A percentile compares a stretch with the other conserved stretches of the same genome.
Evolutionary conservation across 2,797 vertebrate species (phyloP).

Genomic region (Neopelma chrysocephalum): DNA sequence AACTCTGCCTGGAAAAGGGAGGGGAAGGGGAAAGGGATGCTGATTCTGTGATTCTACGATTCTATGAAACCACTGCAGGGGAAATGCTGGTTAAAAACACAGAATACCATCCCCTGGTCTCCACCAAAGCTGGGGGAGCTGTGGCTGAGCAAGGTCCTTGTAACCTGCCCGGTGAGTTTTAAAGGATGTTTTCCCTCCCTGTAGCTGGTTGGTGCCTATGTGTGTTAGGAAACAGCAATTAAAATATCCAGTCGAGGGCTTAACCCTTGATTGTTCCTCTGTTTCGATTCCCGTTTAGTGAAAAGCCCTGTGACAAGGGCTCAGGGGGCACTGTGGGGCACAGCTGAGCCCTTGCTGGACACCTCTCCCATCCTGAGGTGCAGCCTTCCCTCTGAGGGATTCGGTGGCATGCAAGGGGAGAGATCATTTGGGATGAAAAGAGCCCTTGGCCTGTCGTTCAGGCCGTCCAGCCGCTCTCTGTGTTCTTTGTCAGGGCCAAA

Average conservation of each 20-base stretch:
- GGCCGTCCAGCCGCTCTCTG: slow-evolving; percentile 63
- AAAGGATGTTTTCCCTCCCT: slow-evolving; percentile 45
- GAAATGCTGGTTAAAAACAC: not conserved
- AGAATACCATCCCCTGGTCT: not conserved
- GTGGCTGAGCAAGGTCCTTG: not conserved
- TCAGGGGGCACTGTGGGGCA: not conserved
- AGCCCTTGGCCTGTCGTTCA: slow-evolving; percentile 50
- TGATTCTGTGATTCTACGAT: too few species aligned
- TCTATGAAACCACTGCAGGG: not conserved
- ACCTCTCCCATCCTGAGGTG: not conserved
- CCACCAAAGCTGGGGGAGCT: not conserved
- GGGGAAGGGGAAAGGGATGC: not conserved
- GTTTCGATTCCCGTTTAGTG: not conserved
- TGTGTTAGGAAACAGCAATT: slow-evolving; percentile 43
- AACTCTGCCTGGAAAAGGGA: slow-evolving; percentile 23
- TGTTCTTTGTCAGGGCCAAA: slow-evolving; percentile 75
- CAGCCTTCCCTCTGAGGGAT: not conserved
- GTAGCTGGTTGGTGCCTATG: not conserved
- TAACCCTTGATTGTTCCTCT: slow-evolving; percentile 19
- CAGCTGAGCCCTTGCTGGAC: not conserved
- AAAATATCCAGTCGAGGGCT: slow-evolving; percentile 5
- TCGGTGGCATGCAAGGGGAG: not conserved
- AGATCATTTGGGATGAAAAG: slow-evolving; percentile 46
- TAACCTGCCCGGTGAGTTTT: slow-evolving; percentile 34
- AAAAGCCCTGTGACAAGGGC: not conserved